Conservation (phyloP, 2,888 invertebrate genomes). For the Drosophila vallismaia region DNA sequence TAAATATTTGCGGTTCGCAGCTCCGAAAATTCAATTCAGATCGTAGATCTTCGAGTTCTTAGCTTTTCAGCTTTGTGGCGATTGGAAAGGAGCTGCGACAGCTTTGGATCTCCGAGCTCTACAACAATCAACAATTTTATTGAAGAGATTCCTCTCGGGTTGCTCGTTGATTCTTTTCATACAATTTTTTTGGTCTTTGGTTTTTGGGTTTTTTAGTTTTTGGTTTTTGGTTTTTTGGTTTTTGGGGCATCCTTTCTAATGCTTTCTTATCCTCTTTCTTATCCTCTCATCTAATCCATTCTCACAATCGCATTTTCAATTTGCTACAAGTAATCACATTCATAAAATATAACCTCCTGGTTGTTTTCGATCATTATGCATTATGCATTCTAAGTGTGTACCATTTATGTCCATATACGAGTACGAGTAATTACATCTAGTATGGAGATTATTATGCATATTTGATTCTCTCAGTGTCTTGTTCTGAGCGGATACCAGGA, state of each 20-base stretch:
- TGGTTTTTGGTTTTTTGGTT: slow-evolving; percentile 29
- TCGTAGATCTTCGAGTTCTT: neutral
- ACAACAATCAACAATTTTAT: neutral
- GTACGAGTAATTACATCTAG: slow-evolving; percentile 34
- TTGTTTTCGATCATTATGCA: neutral
- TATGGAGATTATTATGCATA: slow-evolving; percentile 36
- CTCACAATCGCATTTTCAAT: slow-evolving; percentile 31
- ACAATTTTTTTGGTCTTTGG: slow-evolving; percentile 1
- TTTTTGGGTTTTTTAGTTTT: slow-evolving; percentile 7
- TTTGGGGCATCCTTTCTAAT: slow-evolving; percentile 7
- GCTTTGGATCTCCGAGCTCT: neutral
- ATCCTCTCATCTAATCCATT: neutral
- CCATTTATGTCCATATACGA: slow-evolving; percentile 17
- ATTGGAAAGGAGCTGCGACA: neutral
- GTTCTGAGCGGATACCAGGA: slow-evolving; percentile 21
- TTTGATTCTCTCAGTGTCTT: slow-evolving; percentile 14
- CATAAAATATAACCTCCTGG: slow-evolving; percentile 56
- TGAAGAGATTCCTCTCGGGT: too few species aligned
- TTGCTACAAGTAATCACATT: slow-evolving; percentile 61
- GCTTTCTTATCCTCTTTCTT: slow-evolving; percentile 4
- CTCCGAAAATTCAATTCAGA: neutral
- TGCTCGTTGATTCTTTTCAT: too few species aligned
- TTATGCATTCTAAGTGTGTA: slow-evolving; percentile 43
- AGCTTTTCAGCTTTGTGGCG: neutral
- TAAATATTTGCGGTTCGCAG: neutral